Evolutionary conservation across 2,888 invertebrate species (phyloP).

Genomic region (Piscicola geometra): DNA sequence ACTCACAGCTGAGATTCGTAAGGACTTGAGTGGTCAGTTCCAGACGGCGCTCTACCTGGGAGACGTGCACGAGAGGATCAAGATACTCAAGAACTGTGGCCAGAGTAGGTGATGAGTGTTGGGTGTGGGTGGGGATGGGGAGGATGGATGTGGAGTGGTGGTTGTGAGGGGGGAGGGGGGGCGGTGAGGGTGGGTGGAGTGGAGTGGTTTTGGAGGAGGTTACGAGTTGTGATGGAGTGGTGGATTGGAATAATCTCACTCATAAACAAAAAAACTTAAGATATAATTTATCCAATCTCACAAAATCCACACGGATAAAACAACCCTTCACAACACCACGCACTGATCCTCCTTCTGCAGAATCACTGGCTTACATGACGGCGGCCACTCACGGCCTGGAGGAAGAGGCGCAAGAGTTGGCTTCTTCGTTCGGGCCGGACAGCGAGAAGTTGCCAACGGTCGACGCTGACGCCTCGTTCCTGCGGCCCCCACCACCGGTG

Average conservation of each 20-base stretch:
- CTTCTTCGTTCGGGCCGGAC: constrained; percentile 64
- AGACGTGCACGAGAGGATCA: constrained; percentile 81
- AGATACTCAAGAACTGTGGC: constrained; percentile 57
- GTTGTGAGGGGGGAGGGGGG: too few relatives aligned
- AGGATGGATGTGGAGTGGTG: too few relatives aligned
- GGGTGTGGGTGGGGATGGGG: too few relatives aligned
- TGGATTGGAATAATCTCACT: too few relatives aligned
- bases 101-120: constrained; percentile 51
- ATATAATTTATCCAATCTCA: too few relatives aligned
- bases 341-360: too few relatives aligned
- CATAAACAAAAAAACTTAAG: too few relatives aligned
- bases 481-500: constrained; percentile 78
- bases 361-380: constrained; percentile 80
- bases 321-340: background rate
- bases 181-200: too few relatives aligned
- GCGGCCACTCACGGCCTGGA: constrained; percentile 83
- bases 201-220: too few relatives aligned
- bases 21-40: constrained; percentile 92
- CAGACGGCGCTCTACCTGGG: constrained; percentile 88
- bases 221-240: too few relatives aligned
- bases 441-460: constrained; percentile 60
- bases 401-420: constrained; percentile 71
- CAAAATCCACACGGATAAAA: too few relatives aligned
- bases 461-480: constrained; percentile 69
- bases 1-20: constrained; percentile 79